Evolutionary conservation across 2,797 vertebrate species (phyloP).

Genomic region (Miichthys miiuy): DNA sequence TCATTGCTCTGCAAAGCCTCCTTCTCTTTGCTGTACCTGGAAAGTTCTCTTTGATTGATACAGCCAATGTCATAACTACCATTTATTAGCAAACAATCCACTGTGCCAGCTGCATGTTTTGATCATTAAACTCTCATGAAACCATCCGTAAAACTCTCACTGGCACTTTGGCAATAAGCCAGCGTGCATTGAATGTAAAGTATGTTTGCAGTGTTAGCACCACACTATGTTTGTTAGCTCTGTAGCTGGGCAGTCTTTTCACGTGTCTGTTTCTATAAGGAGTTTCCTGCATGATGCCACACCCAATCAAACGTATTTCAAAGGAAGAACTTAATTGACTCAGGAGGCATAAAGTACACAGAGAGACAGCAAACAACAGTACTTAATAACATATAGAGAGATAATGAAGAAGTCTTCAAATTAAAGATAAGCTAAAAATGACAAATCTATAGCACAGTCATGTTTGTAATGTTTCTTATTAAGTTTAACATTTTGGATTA

Average conservation of each 20-base stretch:
- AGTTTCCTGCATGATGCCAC: background rate
- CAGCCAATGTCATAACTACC: background rate
- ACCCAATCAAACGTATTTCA: background rate
- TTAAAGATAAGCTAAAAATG: too few relatives aligned
- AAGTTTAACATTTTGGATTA: too few relatives aligned
- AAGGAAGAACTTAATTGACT: background rate
- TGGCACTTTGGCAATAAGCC: background rate
- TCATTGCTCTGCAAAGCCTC: background rate
- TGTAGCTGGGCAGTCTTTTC: background rate
- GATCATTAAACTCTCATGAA: background rate
- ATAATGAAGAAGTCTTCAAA: background rate
- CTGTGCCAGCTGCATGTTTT: background rate
- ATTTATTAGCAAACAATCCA: slow-evolving; percentile 22
- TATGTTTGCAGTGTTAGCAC: background rate
- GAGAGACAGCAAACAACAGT: background rate
- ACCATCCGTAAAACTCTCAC: background rate
- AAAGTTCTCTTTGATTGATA: background rate
- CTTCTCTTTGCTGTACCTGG: background rate
- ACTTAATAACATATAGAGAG: background rate
- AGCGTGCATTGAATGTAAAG: background rate
- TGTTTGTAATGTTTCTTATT: too few relatives aligned
- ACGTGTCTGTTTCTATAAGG: slow-evolving; percentile 1
- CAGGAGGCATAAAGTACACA: background rate
- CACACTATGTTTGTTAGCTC: background rate
- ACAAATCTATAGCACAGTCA: too few relatives aligned